Evolutionary conservation across 1,140 invertebrate genomes (phyloP).

Genomic region (Neocloeon triangulifer): DNA sequence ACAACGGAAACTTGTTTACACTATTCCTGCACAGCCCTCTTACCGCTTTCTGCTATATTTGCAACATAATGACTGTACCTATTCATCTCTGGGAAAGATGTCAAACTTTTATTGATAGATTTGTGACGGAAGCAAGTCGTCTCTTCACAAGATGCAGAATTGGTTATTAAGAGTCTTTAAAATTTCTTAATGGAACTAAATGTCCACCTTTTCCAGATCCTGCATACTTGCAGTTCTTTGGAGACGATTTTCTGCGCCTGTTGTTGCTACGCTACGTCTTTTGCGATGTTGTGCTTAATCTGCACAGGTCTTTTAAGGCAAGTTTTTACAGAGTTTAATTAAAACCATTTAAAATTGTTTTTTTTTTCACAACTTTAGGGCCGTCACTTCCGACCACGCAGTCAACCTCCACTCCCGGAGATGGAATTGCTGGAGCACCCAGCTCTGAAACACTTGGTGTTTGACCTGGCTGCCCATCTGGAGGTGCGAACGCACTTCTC

Average conservation of each 20-base stretch:
- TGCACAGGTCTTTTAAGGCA: slow-evolving; percentile 53
- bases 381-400: slow-evolving; percentile 59
- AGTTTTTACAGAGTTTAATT: too few relatives aligned
- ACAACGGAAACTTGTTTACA: slow-evolving; percentile 84
- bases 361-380: too few relatives aligned
- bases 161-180: slow-evolving; percentile 30
- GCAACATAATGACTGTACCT: slow-evolving; percentile 65
- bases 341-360: too few relatives aligned
- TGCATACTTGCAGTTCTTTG: slow-evolving; percentile 69
- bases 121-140: slow-evolving; percentile 69
- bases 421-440: slow-evolving; percentile 76
- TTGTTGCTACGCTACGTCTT: slow-evolving; percentile 78
- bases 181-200: not conserved
- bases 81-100: slow-evolving; percentile 78
- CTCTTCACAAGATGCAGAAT: slow-evolving; percentile 61
- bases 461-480: slow-evolving; percentile 59
- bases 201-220: slow-evolving; percentile 31
- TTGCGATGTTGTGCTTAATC: slow-evolving; percentile 67
- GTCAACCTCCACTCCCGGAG: slow-evolving; percentile 67
- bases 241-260: slow-evolving; percentile 79
- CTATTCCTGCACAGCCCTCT: slow-evolving; percentile 86
- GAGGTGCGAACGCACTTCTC: slow-evolving; percentile 53
- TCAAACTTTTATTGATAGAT: slow-evolving; percentile 67
- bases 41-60: slow-evolving; percentile 80
- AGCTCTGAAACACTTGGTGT: slow-evolving; percentile 49